These are phyloP conservation scores for Conistra vaccinii DNA, from an alignment of 2,888 invertebrate species.

Conservation along the genomic window DNA sequence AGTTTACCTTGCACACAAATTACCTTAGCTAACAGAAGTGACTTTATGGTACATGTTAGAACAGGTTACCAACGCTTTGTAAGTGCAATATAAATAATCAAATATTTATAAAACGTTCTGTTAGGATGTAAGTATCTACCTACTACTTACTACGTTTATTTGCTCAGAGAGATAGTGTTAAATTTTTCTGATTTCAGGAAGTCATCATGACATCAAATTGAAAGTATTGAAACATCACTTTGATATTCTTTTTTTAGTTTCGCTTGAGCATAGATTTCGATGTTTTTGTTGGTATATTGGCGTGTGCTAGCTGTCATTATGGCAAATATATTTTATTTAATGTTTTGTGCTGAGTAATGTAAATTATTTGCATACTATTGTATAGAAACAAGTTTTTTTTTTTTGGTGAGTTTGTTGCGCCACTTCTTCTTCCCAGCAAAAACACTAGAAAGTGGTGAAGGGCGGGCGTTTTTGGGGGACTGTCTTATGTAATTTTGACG, in stretches of 20 bases:
- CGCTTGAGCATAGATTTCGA: too few species aligned
- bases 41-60: constrained; percentile 27
- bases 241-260: constrained; percentile 33
- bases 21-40: constrained; percentile 24
- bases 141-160: background rate
- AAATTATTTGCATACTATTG: too few species aligned
- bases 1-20: constrained; percentile 35
- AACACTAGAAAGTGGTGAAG: too few species aligned
- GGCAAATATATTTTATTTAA: too few species aligned
- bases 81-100: constrained; percentile 13
- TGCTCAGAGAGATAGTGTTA: background rate
- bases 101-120: constrained; percentile 18
- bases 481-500: too few species aligned
- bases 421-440: too few species aligned
- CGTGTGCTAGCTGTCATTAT: too few species aligned
- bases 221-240: constrained; percentile 4
- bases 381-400: too few species aligned
- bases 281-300: too few species aligned
- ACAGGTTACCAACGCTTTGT: constrained; percentile 7
- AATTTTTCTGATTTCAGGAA: background rate
- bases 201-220: constrained; percentile 8
- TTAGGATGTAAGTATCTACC: background rate
- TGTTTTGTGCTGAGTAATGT: too few species aligned
- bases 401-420: too few species aligned
- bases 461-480: too few species aligned